These are phyloP conservation scores for Mythimna vitellina DNA, from an alignment of 2,888 invertebrate species.

Conservation along the genomic window DNA sequence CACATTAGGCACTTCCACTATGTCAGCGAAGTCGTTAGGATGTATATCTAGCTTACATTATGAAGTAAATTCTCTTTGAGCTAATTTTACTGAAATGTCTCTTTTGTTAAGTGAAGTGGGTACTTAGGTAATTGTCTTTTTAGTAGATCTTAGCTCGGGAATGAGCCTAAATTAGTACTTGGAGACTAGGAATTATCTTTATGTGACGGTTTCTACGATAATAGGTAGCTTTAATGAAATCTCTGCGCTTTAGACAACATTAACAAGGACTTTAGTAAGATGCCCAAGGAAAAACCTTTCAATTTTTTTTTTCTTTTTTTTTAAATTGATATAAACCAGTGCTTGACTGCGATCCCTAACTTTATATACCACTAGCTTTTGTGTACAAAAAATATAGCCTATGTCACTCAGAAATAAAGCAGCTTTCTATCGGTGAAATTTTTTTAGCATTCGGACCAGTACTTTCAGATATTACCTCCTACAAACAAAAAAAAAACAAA, in stretches of 20 bases:
- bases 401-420: too few species aligned
- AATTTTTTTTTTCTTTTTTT: too few species aligned
- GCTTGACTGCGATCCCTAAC: too few species aligned
- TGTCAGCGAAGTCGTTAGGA: constrained; percentile 51
- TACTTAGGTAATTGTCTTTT: constrained; percentile 41
- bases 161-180: constrained; percentile 30
- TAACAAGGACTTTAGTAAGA: neutral
- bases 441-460: too few species aligned
- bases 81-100: constrained; percentile 51
- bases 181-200: neutral
- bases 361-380: neutral
- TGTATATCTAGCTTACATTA: constrained; percentile 47
- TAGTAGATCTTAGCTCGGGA: constrained; percentile 5
- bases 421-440: too few species aligned
- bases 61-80: constrained; percentile 46
- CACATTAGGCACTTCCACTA: constrained; percentile 56
- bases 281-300: neutral
- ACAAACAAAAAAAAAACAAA: too few species aligned
- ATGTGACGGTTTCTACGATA: neutral
- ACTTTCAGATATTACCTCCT: too few species aligned
- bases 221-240: constrained; percentile 2
- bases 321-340: too few species aligned
- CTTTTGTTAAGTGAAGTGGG: constrained; percentile 39
- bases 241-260: neutral
- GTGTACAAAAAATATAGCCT: too few species aligned